These are phyloP conservation scores for Zophobas atratus DNA, from an alignment of 1,140 invertebrate genomes.

Conservation along the genomic window DNA sequence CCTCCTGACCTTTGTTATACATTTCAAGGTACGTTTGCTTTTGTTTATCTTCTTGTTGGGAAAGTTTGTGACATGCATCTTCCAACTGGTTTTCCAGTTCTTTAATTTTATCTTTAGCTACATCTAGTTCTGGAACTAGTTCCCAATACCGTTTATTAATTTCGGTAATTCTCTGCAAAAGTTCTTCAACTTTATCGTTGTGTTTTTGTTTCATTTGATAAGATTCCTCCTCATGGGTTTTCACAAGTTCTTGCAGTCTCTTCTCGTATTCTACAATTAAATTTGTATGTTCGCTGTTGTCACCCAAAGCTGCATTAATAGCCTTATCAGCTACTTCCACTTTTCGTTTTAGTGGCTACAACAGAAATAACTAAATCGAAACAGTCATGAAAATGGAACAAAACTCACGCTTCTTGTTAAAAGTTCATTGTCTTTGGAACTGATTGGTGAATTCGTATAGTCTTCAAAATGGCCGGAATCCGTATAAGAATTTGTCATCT, in stretches of 20 bases:
- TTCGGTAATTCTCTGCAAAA: constrained; percentile 84
- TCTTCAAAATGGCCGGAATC: constrained; percentile 92
- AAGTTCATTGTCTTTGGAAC: constrained; percentile 79
- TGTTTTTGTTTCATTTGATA: constrained; percentile 82
- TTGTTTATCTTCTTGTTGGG: constrained; percentile 82
- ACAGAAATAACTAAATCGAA: constrained; percentile 3
- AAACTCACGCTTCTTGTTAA: constrained; percentile 52
- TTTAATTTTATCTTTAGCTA: constrained; percentile 77
- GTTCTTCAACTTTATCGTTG: constrained; percentile 84
- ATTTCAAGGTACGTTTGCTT: constrained; percentile 86
- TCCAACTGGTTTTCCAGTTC: constrained; percentile 80
- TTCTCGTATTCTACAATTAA: constrained; percentile 80
- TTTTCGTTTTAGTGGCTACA: constrained; percentile 55
- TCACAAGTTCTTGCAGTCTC: constrained; percentile 81
- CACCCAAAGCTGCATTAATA: constrained; percentile 69
- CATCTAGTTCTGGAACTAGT: constrained; percentile 77
- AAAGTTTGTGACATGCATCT: constrained; percentile 76
- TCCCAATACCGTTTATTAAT: constrained; percentile 83
- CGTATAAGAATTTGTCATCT: constrained; percentile 81
- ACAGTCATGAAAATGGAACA: neutral
- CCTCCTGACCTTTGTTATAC: constrained; percentile 86
- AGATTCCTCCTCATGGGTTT: constrained; percentile 78
- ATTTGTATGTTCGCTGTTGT: constrained; percentile 76
- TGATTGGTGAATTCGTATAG: constrained; percentile 78
- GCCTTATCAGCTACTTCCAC: constrained; percentile 72